A percentile compares a stretch with the other conserved stretches of the same genome.
These are phyloP conservation scores for Dendrophyllia cribrosa DNA, from an alignment of 64 coral and sea anemone genomes.

Conservation along the genomic window DNA sequence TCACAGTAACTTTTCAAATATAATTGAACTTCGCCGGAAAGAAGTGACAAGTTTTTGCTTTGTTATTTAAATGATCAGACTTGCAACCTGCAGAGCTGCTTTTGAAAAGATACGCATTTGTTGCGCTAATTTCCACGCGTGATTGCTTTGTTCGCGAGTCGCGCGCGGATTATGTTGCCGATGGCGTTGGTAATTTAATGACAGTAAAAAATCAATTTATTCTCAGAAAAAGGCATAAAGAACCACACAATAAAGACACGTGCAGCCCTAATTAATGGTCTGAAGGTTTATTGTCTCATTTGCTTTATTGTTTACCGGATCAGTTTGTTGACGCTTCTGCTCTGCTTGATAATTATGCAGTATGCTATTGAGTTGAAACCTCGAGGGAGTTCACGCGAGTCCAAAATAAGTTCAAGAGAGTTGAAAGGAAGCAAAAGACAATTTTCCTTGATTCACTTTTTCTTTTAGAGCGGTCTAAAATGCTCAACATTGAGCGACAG, in stretches of 20 bases:
- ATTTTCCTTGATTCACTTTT: too few relatives aligned
- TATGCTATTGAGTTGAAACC: too few relatives aligned
- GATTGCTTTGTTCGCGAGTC: neutral
- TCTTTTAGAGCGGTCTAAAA: too few relatives aligned
- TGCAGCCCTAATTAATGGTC: constrained; percentile 9
- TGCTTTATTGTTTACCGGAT: neutral
- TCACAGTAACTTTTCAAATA: too few relatives aligned
- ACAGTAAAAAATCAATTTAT: neutral
- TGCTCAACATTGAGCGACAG: too few relatives aligned
- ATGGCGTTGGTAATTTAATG: neutral
- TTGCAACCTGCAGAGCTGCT: neutral
- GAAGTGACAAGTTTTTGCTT: constrained; percentile 2
- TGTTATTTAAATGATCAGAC: neutral
- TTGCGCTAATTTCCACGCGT: too few relatives aligned
- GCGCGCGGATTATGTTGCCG: neutral
- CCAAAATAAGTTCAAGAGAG: too few relatives aligned
- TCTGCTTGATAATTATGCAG: neutral
- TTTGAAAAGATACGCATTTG: too few relatives aligned
- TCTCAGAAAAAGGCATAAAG: neutral
- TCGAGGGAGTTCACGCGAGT: too few relatives aligned
- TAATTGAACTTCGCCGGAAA: too few relatives aligned
- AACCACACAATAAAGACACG: constrained; percentile 2
- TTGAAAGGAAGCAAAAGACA: too few relatives aligned
- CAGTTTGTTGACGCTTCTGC: neutral
- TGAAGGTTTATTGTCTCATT: neutral